A percentile compares a stretch with the other conserved stretches of the same genome.
Conservation (phyloP, 2,797 vertebrate species). For the Coregonus suidteri region DNA sequence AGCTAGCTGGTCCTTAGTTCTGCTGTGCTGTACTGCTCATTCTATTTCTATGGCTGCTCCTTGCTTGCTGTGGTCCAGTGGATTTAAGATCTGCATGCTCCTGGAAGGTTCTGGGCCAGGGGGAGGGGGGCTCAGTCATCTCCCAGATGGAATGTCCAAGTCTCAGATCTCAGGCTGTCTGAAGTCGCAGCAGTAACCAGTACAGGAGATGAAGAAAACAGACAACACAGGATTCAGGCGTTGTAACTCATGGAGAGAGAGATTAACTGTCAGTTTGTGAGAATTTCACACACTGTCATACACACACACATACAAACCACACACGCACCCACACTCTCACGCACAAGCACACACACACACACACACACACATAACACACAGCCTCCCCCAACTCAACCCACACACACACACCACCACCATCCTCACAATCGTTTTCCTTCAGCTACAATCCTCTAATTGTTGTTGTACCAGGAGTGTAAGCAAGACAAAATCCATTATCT, state of each 20-base stretch:
- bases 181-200: constrained; percentile 21
- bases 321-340: background rate
- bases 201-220: constrained; percentile 23
- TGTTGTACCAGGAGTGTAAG: constrained; percentile 12
- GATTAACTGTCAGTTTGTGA: background rate
- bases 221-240: constrained; percentile 18
- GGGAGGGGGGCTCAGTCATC: background rate
- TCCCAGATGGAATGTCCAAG: constrained; percentile 25
- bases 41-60: background rate
- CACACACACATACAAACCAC: background rate
- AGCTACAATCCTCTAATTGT: constrained; percentile 10
- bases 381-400: background rate
- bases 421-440: background rate
- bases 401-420: background rate
- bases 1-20: background rate
- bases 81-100: background rate
- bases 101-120: background rate
- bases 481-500: constrained; percentile 4
- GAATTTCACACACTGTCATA: background rate
- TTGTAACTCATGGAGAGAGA: background rate
- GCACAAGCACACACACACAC: background rate
- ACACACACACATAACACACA: background rate
- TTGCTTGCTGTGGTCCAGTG: background rate
- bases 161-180: constrained; percentile 21
- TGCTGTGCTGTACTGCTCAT: background rate